phyloP scores from a whole-genome alignment of 92 coral and sea anemone species.

The Palythoa grandis region DNA sequence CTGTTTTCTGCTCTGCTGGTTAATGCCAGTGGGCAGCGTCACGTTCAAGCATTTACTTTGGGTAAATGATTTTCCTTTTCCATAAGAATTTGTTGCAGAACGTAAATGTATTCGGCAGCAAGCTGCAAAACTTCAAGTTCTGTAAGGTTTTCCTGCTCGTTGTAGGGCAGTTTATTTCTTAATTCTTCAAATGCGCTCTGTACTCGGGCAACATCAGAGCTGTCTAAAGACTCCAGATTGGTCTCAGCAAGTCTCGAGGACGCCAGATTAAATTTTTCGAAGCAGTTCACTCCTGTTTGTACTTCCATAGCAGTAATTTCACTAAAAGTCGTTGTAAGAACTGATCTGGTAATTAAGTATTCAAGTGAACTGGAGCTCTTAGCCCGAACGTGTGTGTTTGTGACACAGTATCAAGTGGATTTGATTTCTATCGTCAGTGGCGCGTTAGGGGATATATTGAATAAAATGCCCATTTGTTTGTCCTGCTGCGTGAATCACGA shows the following conservation, averaged over 20 bases:
- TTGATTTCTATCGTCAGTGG: background rate
- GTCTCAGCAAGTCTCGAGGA: constrained; percentile 10
- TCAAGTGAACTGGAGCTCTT: background rate
- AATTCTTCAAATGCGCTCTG: constrained; percentile 58
- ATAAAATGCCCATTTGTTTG: constrained; percentile 11
- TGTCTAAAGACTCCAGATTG: constrained; percentile 7
- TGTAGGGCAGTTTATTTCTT: constrained; percentile 53
- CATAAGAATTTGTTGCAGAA: constrained; percentile 55
- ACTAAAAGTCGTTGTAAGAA: background rate
- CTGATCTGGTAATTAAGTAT: background rate
- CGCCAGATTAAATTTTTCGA: constrained; percentile 12
- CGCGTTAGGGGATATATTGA: constrained; percentile 5
- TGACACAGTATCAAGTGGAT: background rate
- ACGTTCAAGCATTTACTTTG: constrained; percentile 9
- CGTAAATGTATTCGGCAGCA: constrained; percentile 64
- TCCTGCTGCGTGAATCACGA: constrained; percentile 3
- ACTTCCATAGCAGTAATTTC: constrained; percentile 12
- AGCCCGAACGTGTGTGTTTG: background rate
- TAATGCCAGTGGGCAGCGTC: background rate
- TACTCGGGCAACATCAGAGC: constrained; percentile 45
- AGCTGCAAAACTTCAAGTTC: constrained; percentile 62
- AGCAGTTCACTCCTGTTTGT: constrained; percentile 21
- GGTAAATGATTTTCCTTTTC: constrained; percentile 37
- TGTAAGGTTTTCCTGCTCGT: constrained; percentile 57
- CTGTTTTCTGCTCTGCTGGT: constrained; percentile 26